Base-by-base conservation (phyloP, 2,888 invertebrate genomes). In the Pristionchus exspectatus region DNA sequence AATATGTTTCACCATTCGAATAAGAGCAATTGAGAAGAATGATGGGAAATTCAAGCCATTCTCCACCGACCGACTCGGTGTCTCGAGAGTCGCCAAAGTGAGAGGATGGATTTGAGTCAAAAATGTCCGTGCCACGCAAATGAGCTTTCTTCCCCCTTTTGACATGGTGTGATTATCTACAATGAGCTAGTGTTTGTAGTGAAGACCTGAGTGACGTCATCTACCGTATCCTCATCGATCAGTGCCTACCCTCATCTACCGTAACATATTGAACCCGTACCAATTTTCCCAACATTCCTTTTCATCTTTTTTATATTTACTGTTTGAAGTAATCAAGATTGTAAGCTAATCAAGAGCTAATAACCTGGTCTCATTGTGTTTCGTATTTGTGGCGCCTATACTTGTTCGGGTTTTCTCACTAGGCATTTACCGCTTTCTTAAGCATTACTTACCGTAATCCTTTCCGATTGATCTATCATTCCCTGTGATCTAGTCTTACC, bases 351-450 rank as follows among this genome's bases (percentile, higher is more conserved):
- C 21, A 21, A 21, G 21, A 18, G 56, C 56, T 56, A 56, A 56
- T 72, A 72, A 33, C 24, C 12, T 27, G 66, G n/a, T 24, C 66
- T 72, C 14, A 72, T 18, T 72, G n/a, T 30, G 7, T 27, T 27
- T 33, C 16, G 72, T 72, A 72, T 30, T 72, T 33, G 72, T 27
- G n/a, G 27, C 7, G 21, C 2, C 27, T 27, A 59, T 69, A 72
- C 72, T 72, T 72, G 72, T 72, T 72, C 33, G 72, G 18, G 72
- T 72, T 56, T 24, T 44, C 44, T n/a, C 33, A 74, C 74, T 74
- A 74, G 74, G 74, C 74, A 74, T n/a, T 74, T 33, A 74, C 16
- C 44, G 77, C 77, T 77, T 77, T 77, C 77, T 77, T 44, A 77
- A 77, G 77, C 77, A 74, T 33, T 77, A 14, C 38, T 77, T n/a